Evolutionary conservation across 2,797 vertebrate genomes (phyloP), one percentile per base, ranked within the genome.

Genomic region (Danio kyathit): DNA sequence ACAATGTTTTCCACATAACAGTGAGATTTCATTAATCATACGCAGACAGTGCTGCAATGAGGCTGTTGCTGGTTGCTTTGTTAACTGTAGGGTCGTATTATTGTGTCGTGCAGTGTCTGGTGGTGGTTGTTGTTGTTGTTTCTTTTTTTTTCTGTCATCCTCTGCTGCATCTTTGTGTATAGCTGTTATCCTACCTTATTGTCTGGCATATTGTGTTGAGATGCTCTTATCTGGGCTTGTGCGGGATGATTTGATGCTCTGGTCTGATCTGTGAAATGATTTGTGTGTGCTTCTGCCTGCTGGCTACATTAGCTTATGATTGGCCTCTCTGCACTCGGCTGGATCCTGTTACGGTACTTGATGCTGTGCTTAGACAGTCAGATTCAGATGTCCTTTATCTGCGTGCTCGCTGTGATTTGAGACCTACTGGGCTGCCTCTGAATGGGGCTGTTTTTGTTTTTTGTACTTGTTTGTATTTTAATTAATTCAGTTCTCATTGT

Each of bases 221-320:
- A 66, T 49, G 67, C 38, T 63, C 14, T 46, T 65, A 80, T 80
- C 70, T 48, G 51, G 40, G 79, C 51, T 65, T 73, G 44, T 72
- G 59, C 19, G 5, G 57, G 60, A 54, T 73, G 59, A 80, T 79
- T 70, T 71, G 76, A 51, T 71, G 63, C 63, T 66, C 51, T 71
- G 40, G 49, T 65, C 59, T 73, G 78, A 80, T 80, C 78, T 56
- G 61, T 41, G 60, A 57, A 80, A 65, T 74, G 49, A 80, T 80
- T 65, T 17, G 51, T 76, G 41, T 48, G 70, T 49, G 49, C 16
- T 65, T 14, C 70, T 57, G 48, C 19, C 69, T n/a, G 38, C 57
- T 16, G 44, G 44, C 40, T 61, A 21, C 48, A 61, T 79, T 71
- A 71, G 57, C 17, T 72, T 72, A 71, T 73, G 69, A 73, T 80